Evolutionary conservation across 2,888 invertebrate species (phyloP).

Genomic region (Diarsia rubi): DNA sequence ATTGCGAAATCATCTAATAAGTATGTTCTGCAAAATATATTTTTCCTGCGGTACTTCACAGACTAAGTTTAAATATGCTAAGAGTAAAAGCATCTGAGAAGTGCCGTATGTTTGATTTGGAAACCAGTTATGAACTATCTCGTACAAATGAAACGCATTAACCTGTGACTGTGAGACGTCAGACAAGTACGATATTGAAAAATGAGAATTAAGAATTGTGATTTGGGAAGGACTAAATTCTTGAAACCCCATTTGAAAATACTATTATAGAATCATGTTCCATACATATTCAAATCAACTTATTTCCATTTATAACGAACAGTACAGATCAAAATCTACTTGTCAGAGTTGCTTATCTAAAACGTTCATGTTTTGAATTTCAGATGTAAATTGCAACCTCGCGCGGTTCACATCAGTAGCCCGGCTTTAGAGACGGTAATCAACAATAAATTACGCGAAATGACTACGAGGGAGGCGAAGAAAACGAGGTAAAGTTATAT

Average conservation of each 20-base stretch:
- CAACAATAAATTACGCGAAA: conserved; percentile 87
- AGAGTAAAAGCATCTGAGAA: conserved; percentile 9
- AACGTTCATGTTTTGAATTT: conserved; percentile 61
- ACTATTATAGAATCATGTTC: background rate
- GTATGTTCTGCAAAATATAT: conserved; percentile 10
- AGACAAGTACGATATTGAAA: background rate
- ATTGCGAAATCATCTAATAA: conserved; percentile 9
- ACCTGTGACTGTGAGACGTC: background rate
- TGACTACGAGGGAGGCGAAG: conserved; percentile 82
- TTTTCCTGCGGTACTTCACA: background rate
- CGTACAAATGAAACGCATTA: conserved; percentile 20
- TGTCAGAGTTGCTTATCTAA: conserved; percentile 7
- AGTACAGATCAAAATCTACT: background rate
- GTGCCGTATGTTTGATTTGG: conserved; percentile 1
- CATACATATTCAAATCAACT: background rate
- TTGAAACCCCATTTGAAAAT: background rate
- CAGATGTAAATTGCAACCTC: conserved; percentile 91
- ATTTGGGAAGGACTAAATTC: background rate
- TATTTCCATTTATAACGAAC: background rate
- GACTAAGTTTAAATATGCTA: background rate
- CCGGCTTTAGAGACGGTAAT: conserved; percentile 89
- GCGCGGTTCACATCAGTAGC: conserved; percentile 90
- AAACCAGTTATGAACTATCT: conserved; percentile 40
- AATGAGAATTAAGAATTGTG: background rate
- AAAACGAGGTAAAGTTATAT: conserved; percentile 79